phyloP scores from a whole-genome alignment of 2,113 vertebrate genomes.

The Hippopotamus amphibius region DNA sequence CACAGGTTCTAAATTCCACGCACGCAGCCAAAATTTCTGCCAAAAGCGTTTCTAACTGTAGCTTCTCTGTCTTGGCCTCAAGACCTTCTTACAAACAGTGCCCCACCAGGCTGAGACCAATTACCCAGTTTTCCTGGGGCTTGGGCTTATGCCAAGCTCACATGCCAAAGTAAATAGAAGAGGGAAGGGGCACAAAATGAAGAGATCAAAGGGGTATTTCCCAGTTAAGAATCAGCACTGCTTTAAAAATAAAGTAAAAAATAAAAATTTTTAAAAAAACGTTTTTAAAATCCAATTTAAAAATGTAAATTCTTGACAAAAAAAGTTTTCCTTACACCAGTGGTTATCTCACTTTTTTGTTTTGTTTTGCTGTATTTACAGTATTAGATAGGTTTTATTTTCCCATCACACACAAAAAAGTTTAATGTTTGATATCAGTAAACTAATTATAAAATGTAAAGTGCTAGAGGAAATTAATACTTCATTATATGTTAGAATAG shows the following conservation, averaged over 20 bases:
- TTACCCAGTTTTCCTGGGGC: not conserved
- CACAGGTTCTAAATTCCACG: constrained; percentile 9
- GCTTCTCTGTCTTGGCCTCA: not conserved
- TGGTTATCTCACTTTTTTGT: not conserved
- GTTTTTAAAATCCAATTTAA: constrained; percentile 46
- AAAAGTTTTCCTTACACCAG: not conserved
- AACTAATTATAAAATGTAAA: not conserved
- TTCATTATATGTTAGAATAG: constrained; percentile 15
- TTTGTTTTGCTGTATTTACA: constrained; percentile 9
- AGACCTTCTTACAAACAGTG: not conserved
- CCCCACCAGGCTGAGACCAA: not conserved
- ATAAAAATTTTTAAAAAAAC: not conserved
- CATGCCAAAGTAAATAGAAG: constrained; percentile 33
- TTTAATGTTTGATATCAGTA: constrained; percentile 17
- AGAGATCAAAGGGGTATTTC: constrained; percentile 23
- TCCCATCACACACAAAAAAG: not conserved
- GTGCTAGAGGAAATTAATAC: not conserved
- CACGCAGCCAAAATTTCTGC: not conserved
- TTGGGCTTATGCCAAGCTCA: constrained; percentile 6
- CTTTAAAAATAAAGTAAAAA: not conserved
- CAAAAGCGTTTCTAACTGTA: constrained; percentile 10
- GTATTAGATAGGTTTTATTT: constrained; percentile 25
- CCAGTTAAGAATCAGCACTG: not conserved
- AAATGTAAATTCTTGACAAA: constrained; percentile 49
- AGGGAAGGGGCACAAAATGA: not conserved